Evolutionary conservation across 2,888 invertebrate genomes (phyloP).

Genomic region (Epistrophe eligans): DNA sequence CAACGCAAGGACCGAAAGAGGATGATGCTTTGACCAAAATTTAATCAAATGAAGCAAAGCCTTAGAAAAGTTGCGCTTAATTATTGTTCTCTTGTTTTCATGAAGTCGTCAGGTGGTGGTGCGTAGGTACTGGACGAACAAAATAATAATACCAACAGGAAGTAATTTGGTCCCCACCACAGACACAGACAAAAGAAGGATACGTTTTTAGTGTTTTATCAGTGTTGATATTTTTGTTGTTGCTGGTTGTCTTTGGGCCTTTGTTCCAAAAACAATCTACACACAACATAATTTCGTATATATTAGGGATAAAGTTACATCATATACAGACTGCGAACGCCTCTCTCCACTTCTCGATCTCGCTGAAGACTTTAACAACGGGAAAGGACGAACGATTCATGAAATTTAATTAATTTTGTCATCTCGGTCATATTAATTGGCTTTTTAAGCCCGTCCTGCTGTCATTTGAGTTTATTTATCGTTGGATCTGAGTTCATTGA

Average conservation of each 20-base stretch:
- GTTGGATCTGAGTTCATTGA: constrained; percentile 42
- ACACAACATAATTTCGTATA: constrained; percentile 24
- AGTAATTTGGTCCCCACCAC: constrained; percentile 40
- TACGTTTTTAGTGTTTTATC: constrained; percentile 51
- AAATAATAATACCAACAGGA: constrained; percentile 39
- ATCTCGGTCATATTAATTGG: constrained; percentile 56
- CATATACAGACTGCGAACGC: background rate
- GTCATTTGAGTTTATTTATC: constrained; percentile 26
- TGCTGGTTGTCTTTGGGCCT: constrained; percentile 16
- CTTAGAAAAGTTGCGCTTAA: constrained; percentile 47
- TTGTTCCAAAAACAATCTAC: constrained; percentile 17
- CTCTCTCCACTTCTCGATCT: no score
- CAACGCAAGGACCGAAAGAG: background rate
- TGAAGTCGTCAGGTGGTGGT: constrained; percentile 49
- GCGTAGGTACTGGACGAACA: constrained; percentile 10
- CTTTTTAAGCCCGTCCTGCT: constrained; percentile 17
- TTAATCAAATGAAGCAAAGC: constrained; percentile 61
- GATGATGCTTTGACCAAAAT: constrained; percentile 36
- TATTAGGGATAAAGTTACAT: constrained; percentile 25
- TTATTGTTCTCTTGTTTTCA: constrained; percentile 45
- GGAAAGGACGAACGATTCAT: constrained; percentile 26
- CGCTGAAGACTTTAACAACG: constrained; percentile 7
- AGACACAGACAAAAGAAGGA: constrained; percentile 28
- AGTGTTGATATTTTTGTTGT: constrained; percentile 35
- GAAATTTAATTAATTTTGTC: constrained; percentile 63